phyloP scores from a whole-genome alignment of 2,888 invertebrate species.

The Acanthosoma haemorrhoidale region DNA sequence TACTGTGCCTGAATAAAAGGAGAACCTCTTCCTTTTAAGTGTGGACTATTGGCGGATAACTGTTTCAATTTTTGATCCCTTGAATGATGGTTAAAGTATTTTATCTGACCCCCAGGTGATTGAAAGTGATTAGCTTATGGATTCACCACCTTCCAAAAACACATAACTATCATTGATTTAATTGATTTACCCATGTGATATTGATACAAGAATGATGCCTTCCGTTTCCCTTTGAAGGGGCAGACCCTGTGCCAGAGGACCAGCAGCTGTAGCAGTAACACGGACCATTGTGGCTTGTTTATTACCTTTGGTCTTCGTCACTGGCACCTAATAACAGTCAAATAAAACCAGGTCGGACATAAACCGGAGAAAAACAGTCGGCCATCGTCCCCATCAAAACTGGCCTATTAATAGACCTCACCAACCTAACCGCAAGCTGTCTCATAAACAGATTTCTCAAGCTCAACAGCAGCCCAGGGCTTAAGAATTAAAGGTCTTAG shows the following conservation, averaged over 20 bases:
- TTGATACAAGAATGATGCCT: too few relatives aligned
- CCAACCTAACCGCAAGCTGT: neutral
- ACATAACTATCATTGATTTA: too few relatives aligned
- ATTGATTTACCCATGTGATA: too few relatives aligned
- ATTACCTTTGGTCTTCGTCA: conserved; percentile 25
- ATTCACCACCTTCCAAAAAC: too few relatives aligned
- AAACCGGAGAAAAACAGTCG: conserved; percentile 8
- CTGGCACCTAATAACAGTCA: conserved; percentile 25
- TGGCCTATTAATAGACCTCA: conserved; percentile 15
- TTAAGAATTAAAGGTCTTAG: too few relatives aligned
- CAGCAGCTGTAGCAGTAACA: neutral
- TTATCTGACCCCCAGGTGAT: too few relatives aligned
- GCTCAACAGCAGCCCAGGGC: neutral
- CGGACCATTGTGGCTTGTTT: conserved; percentile 2
- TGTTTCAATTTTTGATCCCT: too few relatives aligned
- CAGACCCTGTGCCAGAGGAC: neutral
- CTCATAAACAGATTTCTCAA: neutral
- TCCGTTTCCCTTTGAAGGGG: neutral
- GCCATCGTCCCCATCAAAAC: neutral
- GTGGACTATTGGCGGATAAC: too few relatives aligned
- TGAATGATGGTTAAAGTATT: too few relatives aligned
- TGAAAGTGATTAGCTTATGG: too few relatives aligned
- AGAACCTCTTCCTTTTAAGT: too few relatives aligned
- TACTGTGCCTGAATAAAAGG: too few relatives aligned
- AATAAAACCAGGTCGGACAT: conserved; percentile 15